These are phyloP conservation scores for Tachycineta bicolor DNA, from an alignment of 2,113 vertebrate genomes.

Conservation along the genomic window DNA sequence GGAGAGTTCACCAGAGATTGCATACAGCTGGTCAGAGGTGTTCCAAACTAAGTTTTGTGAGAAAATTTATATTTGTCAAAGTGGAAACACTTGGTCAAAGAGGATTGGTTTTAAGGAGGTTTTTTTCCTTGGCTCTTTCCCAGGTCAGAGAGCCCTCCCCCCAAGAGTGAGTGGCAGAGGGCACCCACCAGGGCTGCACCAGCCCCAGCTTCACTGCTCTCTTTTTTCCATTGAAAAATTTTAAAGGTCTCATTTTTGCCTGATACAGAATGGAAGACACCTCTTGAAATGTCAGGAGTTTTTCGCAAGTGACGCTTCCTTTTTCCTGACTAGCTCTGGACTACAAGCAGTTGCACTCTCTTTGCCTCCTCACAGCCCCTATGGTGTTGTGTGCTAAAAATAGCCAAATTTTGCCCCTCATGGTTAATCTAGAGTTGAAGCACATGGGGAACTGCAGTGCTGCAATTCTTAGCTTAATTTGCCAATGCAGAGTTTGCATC, in stretches of 20 bases:
- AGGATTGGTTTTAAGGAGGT: not conserved
- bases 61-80: not conserved
- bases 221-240: not conserved
- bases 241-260: constrained; percentile 22
- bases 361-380: not conserved
- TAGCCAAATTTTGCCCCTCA: not conserved
- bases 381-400: rapidly evolving
- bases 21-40: not conserved
- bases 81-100: not conserved
- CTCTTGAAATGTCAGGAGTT: constrained; percentile 34
- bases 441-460: not conserved
- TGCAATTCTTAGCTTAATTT: not conserved
- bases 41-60: not conserved
- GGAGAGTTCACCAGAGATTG: not conserved
- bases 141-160: not conserved
- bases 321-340: not conserved
- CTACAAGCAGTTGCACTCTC: not conserved
- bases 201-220: not conserved
- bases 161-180: not conserved
- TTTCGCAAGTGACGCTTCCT: not conserved
- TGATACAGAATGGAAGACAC: not conserved
- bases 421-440: not conserved
- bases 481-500: not conserved
- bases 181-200: not conserved
- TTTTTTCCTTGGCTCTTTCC: not conserved